Evolutionary conservation across 2,888 invertebrate species (phyloP), one percentile per base, ranked within the genome.

Genomic region (Cephus pygmeus): DNA sequence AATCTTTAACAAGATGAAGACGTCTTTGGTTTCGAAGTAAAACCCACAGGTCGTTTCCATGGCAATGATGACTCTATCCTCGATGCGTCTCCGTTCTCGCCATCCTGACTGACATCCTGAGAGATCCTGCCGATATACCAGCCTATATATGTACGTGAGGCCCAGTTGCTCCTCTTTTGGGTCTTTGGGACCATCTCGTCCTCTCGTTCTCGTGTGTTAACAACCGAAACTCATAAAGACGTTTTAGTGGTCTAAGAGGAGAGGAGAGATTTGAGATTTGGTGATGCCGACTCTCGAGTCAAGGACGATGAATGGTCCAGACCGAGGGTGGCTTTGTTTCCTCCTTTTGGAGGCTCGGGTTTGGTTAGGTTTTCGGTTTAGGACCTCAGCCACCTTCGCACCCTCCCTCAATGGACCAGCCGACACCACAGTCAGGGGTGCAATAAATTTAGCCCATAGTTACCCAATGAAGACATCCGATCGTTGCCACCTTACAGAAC

Each of bases 161-260:
- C 15, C 40, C 40, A 40, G 40, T 40, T 40, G 40, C 40, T 40
- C 15, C 40, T 40, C 40, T 15, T 40, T 40, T 40, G 40, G 40
- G 40, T 15, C 35, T 73, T 69, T 4, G 30, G 69, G 73, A 12
- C 73, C 33, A 0, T n/a, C 34, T 35, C 73, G 33, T 34, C 9
- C 1, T n/a, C 34, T 35, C 73, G 34, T 34, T 33, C 76, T 86
- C 88, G 87, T 89, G 40, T 40, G 90, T 91, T 90, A 90, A 91
- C 90, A 90, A 89, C 88, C 90, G 85, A 90, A 89, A 89, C 90
- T 90, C 89, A 91, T 91, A 91, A 91, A 91, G 90, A 90, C 90
- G 87, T 90, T 90, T 88, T 89, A 89, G 87, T 88, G 88, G 84
- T 82, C 83, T 80, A 82, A 83, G 81, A 82, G 81, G 83, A 83